Evolutionary conservation across 2,113 vertebrate genomes (phyloP).

Genomic region (Menidia beryllina): DNA sequence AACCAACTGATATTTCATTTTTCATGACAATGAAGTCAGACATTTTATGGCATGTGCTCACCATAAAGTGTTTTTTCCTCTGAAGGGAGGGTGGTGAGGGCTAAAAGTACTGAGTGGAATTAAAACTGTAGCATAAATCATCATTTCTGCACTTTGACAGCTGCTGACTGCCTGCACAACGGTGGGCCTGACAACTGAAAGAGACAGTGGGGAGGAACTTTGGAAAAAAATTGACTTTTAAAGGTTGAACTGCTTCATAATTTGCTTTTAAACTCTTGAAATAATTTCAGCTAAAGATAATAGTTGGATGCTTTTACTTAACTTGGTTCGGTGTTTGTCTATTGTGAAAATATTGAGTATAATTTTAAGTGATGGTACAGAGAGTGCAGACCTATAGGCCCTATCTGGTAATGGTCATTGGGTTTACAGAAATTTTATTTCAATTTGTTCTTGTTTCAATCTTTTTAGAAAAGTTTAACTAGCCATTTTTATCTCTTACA

Average conservation of each 20-base stretch:
- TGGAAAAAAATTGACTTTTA: slow-evolving; percentile 12
- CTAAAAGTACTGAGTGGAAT: slow-evolving; percentile 46
- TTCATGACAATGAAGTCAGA: slow-evolving; percentile 58
- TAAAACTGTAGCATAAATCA: slow-evolving; percentile 59
- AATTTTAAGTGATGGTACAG: no score
- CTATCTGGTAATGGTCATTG: no score
- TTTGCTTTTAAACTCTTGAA: background rate
- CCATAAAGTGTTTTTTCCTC: slow-evolving; percentile 40
- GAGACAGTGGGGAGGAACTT: slow-evolving; percentile 9
- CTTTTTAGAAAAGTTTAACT: background rate
- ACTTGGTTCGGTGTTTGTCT: background rate
- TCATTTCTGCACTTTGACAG: slow-evolving; percentile 41
- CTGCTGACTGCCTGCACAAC: slow-evolving; percentile 30
- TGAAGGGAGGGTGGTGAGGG: slow-evolving; percentile 33
- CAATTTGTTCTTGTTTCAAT: no score
- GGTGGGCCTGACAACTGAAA: slow-evolving; percentile 36
- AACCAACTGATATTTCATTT: slow-evolving; percentile 66
- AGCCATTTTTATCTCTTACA: no score
- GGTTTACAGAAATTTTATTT: no score
- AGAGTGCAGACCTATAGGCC: no score
- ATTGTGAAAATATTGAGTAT: background rate
- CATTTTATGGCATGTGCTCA: slow-evolving; percentile 52
- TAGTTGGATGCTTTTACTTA: background rate
- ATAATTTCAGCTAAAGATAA: background rate
- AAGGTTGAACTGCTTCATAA: slow-evolving; percentile 2